A percentile compares a stretch with the other conserved stretches of the same genome.
phyloP scores from a whole-genome alignment of 2,113 vertebrate species.

The Noturus placidus region DNA sequence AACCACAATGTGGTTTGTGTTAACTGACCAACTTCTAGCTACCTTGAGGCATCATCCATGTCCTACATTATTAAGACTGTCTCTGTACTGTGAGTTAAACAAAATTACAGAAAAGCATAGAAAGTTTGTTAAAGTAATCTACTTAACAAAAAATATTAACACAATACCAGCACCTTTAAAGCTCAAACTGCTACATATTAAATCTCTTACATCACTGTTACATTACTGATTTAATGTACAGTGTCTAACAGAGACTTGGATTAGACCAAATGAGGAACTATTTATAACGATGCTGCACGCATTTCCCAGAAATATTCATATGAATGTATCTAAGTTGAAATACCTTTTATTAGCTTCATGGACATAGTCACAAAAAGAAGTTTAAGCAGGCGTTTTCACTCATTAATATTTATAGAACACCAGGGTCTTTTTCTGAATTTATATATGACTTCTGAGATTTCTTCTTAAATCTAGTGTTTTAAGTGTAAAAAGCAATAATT shows the following conservation, averaged over 20 bases:
- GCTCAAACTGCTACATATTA: background rate
- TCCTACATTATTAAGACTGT: background rate
- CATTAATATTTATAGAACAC: background rate
- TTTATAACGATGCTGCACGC: background rate
- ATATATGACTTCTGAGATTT: background rate
- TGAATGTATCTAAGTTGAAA: background rate
- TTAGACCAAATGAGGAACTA: constrained; percentile 1
- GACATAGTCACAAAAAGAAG: background rate
- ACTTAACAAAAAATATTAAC: background rate
- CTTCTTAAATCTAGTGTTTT: background rate
- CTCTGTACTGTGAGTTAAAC: background rate
- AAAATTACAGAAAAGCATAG: background rate
- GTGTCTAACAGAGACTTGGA: background rate
- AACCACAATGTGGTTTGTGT: background rate
- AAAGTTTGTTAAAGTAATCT: background rate
- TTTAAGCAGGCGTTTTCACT: background rate
- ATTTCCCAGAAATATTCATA: background rate
- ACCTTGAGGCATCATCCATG: background rate
- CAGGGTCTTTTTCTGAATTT: background rate
- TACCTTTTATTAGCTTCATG: background rate
- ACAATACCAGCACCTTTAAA: background rate
- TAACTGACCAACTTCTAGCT: background rate
- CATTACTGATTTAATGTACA: background rate
- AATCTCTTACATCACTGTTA: background rate
- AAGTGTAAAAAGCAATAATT: background rate